These are phyloP conservation scores for Stercorarius parasiticus DNA, from an alignment of 2,113 vertebrate genomes.

Conservation along the genomic window DNA sequence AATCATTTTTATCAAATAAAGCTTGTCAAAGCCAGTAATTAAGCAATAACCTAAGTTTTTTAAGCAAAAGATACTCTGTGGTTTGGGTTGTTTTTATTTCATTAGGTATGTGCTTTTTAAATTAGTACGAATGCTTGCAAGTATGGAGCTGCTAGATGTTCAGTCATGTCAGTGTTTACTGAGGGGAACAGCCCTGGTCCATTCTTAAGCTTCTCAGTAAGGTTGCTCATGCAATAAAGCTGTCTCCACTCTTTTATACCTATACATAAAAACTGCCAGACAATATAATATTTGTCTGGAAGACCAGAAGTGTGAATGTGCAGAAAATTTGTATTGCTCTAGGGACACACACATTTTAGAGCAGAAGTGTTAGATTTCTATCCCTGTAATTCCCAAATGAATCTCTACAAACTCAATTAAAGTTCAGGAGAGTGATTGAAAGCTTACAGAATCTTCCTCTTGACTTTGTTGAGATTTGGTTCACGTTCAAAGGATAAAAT, in stretches of 20 bases:
- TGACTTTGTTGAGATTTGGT: not conserved
- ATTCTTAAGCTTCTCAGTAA: not conserved
- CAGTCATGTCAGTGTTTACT: not conserved
- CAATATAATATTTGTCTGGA: not conserved
- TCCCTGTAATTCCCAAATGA: not conserved
- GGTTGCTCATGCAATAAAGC: not conserved
- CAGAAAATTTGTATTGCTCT: not conserved
- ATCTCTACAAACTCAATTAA: not conserved
- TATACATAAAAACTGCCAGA: constrained; percentile 3
- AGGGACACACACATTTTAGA: not conserved
- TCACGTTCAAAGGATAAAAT: not conserved
- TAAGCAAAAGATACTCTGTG: not conserved
- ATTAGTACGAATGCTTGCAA: not conserved
- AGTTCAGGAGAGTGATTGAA: not conserved
- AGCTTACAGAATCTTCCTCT: not conserved
- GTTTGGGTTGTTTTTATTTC: not conserved
- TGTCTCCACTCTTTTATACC: not conserved
- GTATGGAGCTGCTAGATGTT: not conserved
- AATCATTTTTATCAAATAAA: not conserved
- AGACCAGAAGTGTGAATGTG: not conserved
- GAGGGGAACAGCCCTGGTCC: not conserved
- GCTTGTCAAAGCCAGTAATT: not conserved
- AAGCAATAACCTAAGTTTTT: not conserved
- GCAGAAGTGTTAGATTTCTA: not conserved
- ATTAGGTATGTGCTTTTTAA: not conserved